These are phyloP conservation scores for Lophius piscatorius DNA, from an alignment of 2,113 vertebrate species.

Conservation along the genomic window DNA sequence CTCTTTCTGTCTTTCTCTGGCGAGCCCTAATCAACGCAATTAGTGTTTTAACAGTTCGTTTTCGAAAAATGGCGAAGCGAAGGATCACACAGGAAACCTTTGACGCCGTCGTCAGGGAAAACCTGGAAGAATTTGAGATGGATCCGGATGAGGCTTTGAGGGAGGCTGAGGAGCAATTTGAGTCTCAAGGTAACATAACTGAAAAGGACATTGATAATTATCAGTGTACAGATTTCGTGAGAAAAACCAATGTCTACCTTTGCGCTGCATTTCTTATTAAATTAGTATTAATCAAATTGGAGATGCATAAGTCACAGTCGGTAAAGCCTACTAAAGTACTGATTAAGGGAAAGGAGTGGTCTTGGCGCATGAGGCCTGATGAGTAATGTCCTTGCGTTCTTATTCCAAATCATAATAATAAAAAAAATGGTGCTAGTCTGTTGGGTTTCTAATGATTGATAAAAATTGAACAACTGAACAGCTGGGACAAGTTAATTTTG, in stretches of 20 bases:
- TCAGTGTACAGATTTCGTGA: background rate
- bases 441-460: no score
- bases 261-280: no score
- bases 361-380: background rate
- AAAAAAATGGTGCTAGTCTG: no score
- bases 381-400: background rate
- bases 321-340: background rate
- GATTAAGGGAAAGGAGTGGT: background rate
- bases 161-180: slow-evolving; percentile 92
- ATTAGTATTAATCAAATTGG: background rate
- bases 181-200: slow-evolving; percentile 88
- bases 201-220: background rate
- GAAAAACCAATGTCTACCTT: no score
- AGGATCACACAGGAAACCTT: slow-evolving; percentile 94
- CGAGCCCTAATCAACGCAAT: no score
- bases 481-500: no score
- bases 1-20: background rate
- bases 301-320: background rate
- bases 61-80: slow-evolving; percentile 82
- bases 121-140: slow-evolving; percentile 92
- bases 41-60: background rate
- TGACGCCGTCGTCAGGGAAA: slow-evolving; percentile 89
- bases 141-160: slow-evolving; percentile 86
- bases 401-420: no score
- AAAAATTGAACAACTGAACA: no score